Evolutionary conservation across 2,113 vertebrate species (phyloP).

Genomic region (Festucalex cinctus): DNA sequence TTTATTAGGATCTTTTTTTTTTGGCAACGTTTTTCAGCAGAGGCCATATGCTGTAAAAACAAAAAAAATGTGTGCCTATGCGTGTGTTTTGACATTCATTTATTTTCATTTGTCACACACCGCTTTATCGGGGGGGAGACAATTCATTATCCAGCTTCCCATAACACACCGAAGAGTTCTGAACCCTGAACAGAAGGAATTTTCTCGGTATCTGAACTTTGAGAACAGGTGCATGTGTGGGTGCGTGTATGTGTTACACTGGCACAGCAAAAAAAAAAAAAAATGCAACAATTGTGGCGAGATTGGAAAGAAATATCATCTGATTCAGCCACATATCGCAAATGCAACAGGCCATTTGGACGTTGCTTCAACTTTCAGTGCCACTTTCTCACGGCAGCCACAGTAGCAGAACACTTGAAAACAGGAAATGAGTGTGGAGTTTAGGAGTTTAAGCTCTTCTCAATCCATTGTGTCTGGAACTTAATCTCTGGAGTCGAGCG

Average conservation of each 20-base stretch:
- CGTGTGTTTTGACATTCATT: conserved; percentile 39
- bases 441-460: conserved; percentile 54
- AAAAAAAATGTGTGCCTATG: conserved; percentile 1
- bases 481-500: conserved; percentile 51
- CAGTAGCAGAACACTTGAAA: conserved; percentile 18
- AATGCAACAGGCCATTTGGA: conserved; percentile 39
- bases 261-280: conserved; percentile 22
- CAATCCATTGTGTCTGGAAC: conserved; percentile 52
- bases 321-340: conserved; percentile 30
- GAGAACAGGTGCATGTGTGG: conserved; percentile 44
- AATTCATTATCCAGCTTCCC: conserved; percentile 50
- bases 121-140: conserved; percentile 39
- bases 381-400: conserved; percentile 40
- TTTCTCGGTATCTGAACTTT: conserved; percentile 53
- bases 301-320: conserved; percentile 27
- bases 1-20: conserved; percentile 20
- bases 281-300: conserved; percentile 25
- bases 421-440: conserved; percentile 49
- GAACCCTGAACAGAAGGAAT: conserved; percentile 63
- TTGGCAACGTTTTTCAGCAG: conserved; percentile 21
- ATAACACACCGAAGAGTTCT: conserved; percentile 31
- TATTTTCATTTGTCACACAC: conserved; percentile 62
- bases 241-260: conserved; percentile 14
- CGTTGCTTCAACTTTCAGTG: conserved; percentile 25
- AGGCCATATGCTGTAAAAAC: conserved; percentile 41